Conservation (phyloP, 2,888 invertebrate species). For the Onthophagus sagittarius region DNA sequence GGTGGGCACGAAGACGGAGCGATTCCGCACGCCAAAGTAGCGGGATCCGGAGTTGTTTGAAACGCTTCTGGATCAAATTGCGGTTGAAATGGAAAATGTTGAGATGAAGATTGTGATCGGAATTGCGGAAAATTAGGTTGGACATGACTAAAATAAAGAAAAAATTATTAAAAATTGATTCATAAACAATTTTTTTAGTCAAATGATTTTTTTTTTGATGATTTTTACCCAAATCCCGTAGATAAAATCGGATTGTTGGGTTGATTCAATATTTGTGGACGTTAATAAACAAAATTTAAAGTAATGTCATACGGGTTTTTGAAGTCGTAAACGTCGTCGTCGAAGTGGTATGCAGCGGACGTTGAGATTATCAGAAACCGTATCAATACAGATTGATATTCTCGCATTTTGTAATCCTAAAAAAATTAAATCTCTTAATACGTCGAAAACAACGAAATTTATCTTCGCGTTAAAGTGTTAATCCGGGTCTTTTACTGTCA, state of each 20-base stretch:
- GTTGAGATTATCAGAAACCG: neutral
- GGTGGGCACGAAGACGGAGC: conserved; percentile 52
- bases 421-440: too few species aligned
- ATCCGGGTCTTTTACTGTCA: neutral
- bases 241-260: neutral
- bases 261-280: neutral
- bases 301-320: conserved; percentile 1
- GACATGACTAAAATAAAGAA: too few species aligned
- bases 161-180: too few species aligned
- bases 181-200: too few species aligned
- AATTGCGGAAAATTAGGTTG: neutral
- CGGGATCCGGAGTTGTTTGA: conserved; percentile 50
- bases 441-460: too few species aligned
- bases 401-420: neutral
- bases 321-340: neutral
- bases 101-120: neutral
- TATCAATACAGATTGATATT: neutral
- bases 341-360: neutral
- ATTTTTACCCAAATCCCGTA: neutral
- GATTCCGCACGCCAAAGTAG: conserved; percentile 51
- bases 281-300: neutral
- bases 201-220: neutral
- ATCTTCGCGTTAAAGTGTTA: neutral
- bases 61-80: too few species aligned
- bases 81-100: too few species aligned